Evolutionary conservation across 2,888 invertebrate species (phyloP), one percentile per base, ranked within the genome.

Genomic region (Epinotia bilunana): DNA sequence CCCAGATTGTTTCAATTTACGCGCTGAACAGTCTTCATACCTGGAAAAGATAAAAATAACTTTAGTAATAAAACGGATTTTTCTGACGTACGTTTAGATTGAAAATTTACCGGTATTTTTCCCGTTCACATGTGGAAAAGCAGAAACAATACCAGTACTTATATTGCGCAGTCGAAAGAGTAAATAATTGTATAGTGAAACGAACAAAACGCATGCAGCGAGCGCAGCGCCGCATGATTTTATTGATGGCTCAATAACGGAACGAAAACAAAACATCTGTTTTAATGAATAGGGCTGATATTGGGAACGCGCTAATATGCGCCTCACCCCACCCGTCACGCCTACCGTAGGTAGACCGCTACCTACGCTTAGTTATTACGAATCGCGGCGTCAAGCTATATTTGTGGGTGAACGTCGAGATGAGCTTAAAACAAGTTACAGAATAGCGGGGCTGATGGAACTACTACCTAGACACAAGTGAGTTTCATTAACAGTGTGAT

Each of bases 11-110:
- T 85, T 90, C 88, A 89, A 88, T 86, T 86, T 83, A 90, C 86
- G 83, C 87, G 88, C 84, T 84, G 87, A 83, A 83, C 82, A 80
- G 75, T 90, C 90, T 90, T 90, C 90, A 87, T 90, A 90, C 90
- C 90, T 90, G 90, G 16, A 78, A 80, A 78, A 39, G 86, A 86
- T 69, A 80, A 78, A 82, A 78, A 78, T 69, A 79, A 43, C 75
- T 76, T 78, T 73, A 77, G 18, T 74, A 28, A 64, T 18, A 16
- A 12, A 28, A 28, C 3, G 3, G 23, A 3, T 28, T 28, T 28
- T 28, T 28, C 20, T 20, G 1, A 1, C 20, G 39, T 12, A 43
- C 6, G 7, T 1, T 64, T 49, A n/a, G 23, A 49, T 23, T 4
- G 9, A 60, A 49, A 61, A 33, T n/a, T n/a, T 16, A 16, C 16